Base-by-base conservation (phyloP, 1,140 invertebrate species). In the Scaptomyza hsui region DNA sequence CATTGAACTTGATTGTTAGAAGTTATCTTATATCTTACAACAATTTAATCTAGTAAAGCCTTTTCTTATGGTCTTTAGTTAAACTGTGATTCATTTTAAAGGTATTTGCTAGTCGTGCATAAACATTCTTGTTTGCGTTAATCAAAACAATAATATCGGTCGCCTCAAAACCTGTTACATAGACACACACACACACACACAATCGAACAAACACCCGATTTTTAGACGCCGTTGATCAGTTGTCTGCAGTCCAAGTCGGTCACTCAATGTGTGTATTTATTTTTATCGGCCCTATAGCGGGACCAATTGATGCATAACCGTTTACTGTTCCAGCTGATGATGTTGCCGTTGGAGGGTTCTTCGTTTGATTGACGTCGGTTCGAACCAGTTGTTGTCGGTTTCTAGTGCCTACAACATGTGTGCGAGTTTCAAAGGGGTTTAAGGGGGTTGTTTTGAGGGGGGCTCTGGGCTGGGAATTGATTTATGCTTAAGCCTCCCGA, bases 341-440 rank as follows among this genome's bases (percentile, higher is more conserved):
- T 61, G 65, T 51, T 65, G 47, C 39, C 21, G 32, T 37, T 37
- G 16, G 41, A 57, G 63, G 76, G 60, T 71, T 67, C 69, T 67
- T 26, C 61, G 45, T 72, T 65, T 77, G 73, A 68, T 81, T 77
- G 78, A 19, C 35, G 55, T 74, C 47, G 65, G 81, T 88, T 86
- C n/a, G 21, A 81, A 81, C 70, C 82, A 61, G 70, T 75, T 78
- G 29, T 21, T 35, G 72, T 74, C 60, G 78, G 65, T 18, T 62
- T n/a, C 7, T 21, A n/a, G n/a, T n/a, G n/a, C n/a, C n/a, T n/a
- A n/a, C 12, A 12, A 13, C 15, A 15, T 18, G 16, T 55, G 51
- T n/a, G 12, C 32, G 32, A 12, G 24, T 24, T n/a, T n/a, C n/a
- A 32, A 41, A 15, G 10, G 10, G 12, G n/a, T n/a, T 19, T 1